Conservation (phyloP, 2,888 invertebrate genomes). For the Platerodrilus igneus region DNA sequence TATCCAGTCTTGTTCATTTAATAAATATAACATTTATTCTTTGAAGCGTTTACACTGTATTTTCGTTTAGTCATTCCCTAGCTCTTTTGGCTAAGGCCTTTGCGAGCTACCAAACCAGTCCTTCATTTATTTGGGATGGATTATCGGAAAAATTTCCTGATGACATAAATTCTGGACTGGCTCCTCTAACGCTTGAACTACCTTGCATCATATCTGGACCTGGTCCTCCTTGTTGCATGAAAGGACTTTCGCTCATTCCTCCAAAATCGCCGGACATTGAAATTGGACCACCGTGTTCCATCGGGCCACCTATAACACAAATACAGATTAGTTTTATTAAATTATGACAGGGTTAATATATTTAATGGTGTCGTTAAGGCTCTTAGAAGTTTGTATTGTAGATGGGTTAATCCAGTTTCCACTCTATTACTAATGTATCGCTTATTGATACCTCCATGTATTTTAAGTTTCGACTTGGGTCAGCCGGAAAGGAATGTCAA, state of each 20-base stretch:
- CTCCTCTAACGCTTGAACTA: conserved; percentile 56
- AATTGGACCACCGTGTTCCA: conserved; percentile 63
- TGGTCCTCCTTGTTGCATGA: conserved; percentile 55
- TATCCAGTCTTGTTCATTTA: conserved; percentile 14
- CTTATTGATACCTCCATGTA: too few species aligned
- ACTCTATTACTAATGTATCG: too few species aligned
- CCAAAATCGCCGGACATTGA: conserved; percentile 76
- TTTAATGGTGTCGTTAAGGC: too few species aligned
- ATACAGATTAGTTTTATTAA: too few species aligned
- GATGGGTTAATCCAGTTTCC: too few species aligned
- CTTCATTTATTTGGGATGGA: conserved; percentile 69
- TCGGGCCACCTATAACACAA: conserved; percentile 58
- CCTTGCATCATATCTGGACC: conserved; percentile 57
- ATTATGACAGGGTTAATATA: too few species aligned
- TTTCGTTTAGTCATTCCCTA: conserved; percentile 41
- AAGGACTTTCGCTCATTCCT: conserved; percentile 56
- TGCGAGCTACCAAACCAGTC: conserved; percentile 67
- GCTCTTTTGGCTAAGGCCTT: conserved; percentile 49
- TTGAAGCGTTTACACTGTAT: conserved; percentile 5
- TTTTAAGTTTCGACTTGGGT: too few species aligned
- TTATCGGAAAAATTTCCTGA: conserved; percentile 62
- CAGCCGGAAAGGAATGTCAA: too few species aligned
- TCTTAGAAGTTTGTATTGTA: too few species aligned
- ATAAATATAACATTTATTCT: background rate
- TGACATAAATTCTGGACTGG: conserved; percentile 70